Conservation (phyloP, 2,113 vertebrate genomes). For the Redunca redunca region DNA sequence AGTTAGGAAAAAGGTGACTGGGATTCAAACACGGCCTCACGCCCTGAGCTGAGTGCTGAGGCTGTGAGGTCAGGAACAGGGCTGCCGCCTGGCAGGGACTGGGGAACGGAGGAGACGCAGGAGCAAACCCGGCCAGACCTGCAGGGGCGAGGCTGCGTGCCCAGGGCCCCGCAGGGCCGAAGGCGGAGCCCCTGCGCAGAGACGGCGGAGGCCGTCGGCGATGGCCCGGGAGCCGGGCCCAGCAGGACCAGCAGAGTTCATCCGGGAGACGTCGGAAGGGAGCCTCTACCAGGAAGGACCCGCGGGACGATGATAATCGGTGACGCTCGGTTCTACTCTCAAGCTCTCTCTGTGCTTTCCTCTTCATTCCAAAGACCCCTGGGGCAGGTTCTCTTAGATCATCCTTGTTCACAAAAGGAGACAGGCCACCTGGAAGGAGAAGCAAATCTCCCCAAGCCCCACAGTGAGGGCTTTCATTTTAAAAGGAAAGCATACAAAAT, state of each 20-base stretch:
- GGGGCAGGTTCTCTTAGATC: background rate
- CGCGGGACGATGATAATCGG: accelerated
- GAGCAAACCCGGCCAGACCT: accelerated
- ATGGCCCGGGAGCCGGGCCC: background rate
- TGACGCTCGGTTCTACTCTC: accelerated
- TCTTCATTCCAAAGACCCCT: background rate
- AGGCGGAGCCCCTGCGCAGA: background rate
- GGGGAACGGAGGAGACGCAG: background rate
- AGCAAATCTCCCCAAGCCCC: background rate
- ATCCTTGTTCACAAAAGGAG: background rate
- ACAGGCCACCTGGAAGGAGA: background rate
- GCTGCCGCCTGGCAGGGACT: background rate
- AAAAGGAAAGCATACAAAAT: background rate
- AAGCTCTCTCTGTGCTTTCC: background rate
- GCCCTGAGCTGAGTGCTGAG: background rate
- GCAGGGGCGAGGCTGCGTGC: background rate
- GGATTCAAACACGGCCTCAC: background rate
- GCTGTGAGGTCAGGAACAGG: background rate
- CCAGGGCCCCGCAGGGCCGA: accelerated
- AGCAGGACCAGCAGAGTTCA: background rate
- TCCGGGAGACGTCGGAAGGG: background rate
- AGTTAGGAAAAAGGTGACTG: background rate
- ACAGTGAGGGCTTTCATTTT: background rate
- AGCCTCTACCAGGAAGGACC: accelerated
- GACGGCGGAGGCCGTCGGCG: no score